Evolutionary conservation across 2,888 invertebrate species (phyloP).

Genomic region (Unio pictorum): DNA sequence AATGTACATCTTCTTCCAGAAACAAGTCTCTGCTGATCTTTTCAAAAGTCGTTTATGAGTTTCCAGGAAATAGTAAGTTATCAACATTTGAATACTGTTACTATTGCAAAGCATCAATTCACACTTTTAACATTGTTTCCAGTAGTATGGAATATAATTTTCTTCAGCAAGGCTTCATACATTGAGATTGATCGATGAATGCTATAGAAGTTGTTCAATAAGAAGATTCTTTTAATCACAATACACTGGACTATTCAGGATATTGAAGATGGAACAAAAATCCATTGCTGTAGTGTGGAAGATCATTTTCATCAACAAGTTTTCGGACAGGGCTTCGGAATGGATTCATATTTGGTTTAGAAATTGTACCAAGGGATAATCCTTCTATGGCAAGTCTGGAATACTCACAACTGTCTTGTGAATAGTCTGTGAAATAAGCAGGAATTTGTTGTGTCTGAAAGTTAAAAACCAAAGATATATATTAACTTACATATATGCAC

Average conservation of each 20-base stretch:
- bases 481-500: neutral
- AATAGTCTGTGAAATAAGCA: conserved; percentile 66
- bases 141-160: too few species aligned
- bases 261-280: conserved; percentile 50
- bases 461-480: conserved; percentile 1
- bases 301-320: conserved; percentile 50
- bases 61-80: too few species aligned
- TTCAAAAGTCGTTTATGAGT: too few species aligned
- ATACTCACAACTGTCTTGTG: conserved; percentile 60
- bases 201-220: too few species aligned
- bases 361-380: conserved; percentile 33
- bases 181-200: too few species aligned
- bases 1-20: too few species aligned
- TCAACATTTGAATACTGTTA: too few species aligned
- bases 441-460: conserved; percentile 50
- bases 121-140: too few species aligned
- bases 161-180: too few species aligned
- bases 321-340: conserved; percentile 63
- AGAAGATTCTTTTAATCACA: too few species aligned
- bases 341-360: conserved; percentile 58
- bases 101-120: too few species aligned
- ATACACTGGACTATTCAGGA: neutral
- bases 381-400: conserved; percentile 40
- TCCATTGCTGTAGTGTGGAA: conserved; percentile 66
- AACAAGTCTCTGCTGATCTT: too few species aligned